Evolutionary conservation across 2,888 invertebrate species (phyloP).

Genomic region (Hofmannophila pseudospretella): DNA sequence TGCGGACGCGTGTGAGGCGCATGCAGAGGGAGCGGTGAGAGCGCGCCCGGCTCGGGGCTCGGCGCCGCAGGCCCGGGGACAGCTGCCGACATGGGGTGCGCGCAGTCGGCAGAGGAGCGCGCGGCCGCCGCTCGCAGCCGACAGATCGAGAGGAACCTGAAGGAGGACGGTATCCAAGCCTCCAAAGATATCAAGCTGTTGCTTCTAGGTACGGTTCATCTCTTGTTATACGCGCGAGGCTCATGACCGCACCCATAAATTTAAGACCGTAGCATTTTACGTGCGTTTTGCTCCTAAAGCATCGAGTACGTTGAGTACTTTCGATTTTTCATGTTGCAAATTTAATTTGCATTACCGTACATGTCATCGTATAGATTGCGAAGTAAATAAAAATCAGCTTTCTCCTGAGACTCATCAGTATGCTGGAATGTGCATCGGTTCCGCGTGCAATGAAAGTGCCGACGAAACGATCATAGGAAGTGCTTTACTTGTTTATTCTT

Average conservation of each 20-base stretch:
- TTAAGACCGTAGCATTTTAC: constrained; percentile 18
- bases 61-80: constrained; percentile 70
- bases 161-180: constrained; percentile 98
- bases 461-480: constrained; percentile 39
- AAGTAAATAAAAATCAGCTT: constrained; percentile 29
- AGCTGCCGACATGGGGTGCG: constrained; percentile 94
- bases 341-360: background rate
- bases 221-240: constrained; percentile 21
- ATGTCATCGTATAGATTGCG: constrained; percentile 7
- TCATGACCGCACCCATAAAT: constrained; percentile 63
- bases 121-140: constrained; percentile 98
- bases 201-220: constrained; percentile 88
- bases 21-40: constrained; percentile 79
- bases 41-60: constrained; percentile 77
- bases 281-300: constrained; percentile 10
- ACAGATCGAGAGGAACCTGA: constrained; percentile 97
- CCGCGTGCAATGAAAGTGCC: constrained; percentile 59
- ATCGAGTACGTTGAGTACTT: background rate
- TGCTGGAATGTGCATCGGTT: constrained; percentile 51
- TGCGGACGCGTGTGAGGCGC: constrained; percentile 67
- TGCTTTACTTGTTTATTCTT: constrained; percentile 13
- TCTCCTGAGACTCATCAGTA: constrained; percentile 59
- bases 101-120: constrained; percentile 99
- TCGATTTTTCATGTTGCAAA: background rate
- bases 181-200: constrained; percentile 99